Base-by-base conservation (phyloP, 2,888 invertebrate genomes). In the Hesperia comma region DNA sequence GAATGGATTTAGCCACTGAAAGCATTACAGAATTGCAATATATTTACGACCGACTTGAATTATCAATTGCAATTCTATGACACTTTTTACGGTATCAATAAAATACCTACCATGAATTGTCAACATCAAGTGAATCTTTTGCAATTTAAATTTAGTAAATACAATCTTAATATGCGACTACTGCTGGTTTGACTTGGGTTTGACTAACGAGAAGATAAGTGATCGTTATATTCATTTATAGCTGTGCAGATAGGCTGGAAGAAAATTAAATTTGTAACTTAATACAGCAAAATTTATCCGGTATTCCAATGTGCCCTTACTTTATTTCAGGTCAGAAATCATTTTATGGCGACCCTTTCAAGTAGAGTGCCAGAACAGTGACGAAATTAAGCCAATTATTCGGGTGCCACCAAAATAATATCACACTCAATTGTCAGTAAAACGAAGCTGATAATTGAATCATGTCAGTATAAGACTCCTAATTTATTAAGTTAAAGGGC, bases 341-440 rank as follows among this genome's bases (percentile, higher is more conserved):
- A 80, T 77, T 83, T 87, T 84, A 82, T 71, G 74, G 62, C 57
- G 74, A 81, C 79, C 83, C 87, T 88, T 85, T 88, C 80, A 86
- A 76, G 73, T 75, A 71, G 77, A 86, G 84, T 83, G 83, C 77
- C 76, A 77, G 71, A 75, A 77, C 77, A 75, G 72, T 78, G 76
- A 70, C 79, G 79, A 82, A 82, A 80, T 79, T 84, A 85, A 87
- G 82, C 74, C 78, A 85, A 87, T 88, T 86, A 86, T 76, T 76
- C 68, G 67, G 60, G 71, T 72, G 69, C 63, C 70, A 67, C 70
- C 67, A 73, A 70, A 73, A 76, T 77, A 71, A 74, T 67, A 67
- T 67, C 73, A 74, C 72, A 76, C 71, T 70, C 67, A 71, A 75
- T 75, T 71, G 71, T 73, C 70, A 57, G 70, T 67, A 70, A 63